phyloP scores from a whole-genome alignment of 1,140 invertebrate species.

The Sycophila sp. region DNA sequence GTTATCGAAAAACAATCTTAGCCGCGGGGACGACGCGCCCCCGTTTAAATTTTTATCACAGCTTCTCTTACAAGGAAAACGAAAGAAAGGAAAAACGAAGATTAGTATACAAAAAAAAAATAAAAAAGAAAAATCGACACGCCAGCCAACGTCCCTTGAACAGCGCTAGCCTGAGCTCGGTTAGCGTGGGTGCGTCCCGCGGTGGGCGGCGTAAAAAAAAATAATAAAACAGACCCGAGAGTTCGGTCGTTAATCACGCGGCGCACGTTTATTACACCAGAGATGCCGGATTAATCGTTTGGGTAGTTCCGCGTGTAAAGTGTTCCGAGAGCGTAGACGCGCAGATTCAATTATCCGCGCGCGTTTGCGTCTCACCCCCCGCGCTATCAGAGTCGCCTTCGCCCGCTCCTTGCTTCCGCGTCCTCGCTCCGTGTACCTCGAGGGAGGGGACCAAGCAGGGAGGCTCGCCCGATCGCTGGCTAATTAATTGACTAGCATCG shows the following conservation, averaged over 20 bases:
- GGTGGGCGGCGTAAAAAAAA: too few relatives aligned
- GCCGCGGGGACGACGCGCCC: neutral
- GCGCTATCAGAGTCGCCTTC: neutral
- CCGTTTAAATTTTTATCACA: too few relatives aligned
- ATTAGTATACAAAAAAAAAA: too few relatives aligned
- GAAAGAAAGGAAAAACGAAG: too few relatives aligned
- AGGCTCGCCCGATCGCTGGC: conserved; percentile 34
- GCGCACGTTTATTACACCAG: neutral
- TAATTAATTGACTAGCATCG: conserved; percentile 66
- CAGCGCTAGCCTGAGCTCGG: too few relatives aligned
- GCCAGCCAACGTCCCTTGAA: too few relatives aligned
- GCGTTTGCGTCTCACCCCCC: conserved; percentile 45
- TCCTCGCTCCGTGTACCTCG: conserved; percentile 38
- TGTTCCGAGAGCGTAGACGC: conserved; percentile 1
- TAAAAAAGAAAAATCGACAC: neutral
- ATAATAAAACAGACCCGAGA: too few relatives aligned
- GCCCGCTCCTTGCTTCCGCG: conserved; percentile 20
- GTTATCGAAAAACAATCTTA: neutral
- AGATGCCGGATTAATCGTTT: conserved; percentile 4
- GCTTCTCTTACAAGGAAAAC: too few relatives aligned
- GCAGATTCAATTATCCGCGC: conserved; percentile 50
- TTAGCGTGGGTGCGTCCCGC: too few relatives aligned
- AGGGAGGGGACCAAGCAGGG: conserved; percentile 32
- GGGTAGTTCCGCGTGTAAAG: neutral
- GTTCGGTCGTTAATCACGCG: conserved; percentile 2